Conservation (phyloP, 2,113 vertebrate genomes). For the Colius striatus region DNA sequence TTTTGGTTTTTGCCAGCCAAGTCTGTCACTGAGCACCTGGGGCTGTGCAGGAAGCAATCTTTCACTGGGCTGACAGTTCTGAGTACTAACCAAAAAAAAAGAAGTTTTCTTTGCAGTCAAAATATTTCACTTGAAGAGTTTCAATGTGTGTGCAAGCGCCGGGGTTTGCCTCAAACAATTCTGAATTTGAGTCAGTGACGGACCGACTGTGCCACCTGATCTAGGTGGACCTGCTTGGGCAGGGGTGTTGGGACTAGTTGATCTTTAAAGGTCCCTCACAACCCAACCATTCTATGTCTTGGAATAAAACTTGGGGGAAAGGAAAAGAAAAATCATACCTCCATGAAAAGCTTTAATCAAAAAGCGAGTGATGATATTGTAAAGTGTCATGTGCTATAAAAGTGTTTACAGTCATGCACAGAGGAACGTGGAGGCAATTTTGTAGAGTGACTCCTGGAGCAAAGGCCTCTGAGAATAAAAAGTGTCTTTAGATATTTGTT, state of each 20-base stretch:
- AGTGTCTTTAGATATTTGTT: conserved; percentile 66
- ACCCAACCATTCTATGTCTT: background rate
- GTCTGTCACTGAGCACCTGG: background rate
- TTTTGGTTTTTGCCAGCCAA: background rate
- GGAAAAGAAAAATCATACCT: background rate
- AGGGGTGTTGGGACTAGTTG: no score
- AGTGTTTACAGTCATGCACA: conserved; percentile 5
- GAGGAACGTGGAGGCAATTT: conserved; percentile 51
- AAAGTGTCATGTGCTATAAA: background rate
- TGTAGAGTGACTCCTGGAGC: conserved; percentile 54
- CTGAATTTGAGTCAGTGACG: background rate
- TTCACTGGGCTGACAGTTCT: background rate
- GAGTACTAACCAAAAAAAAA: background rate
- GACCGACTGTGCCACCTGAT: no score
- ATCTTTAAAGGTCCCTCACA: no score
- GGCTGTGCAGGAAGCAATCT: background rate
- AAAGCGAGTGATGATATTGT: background rate
- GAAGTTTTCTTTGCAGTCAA: background rate
- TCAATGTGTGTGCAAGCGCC: background rate
- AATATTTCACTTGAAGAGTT: background rate
- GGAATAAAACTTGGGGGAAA: background rate
- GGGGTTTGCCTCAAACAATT: background rate
- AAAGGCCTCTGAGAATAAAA: conserved; percentile 63
- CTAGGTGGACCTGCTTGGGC: no score
- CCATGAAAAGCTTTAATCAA: conserved; percentile 13